Evolutionary conservation across 2,888 invertebrate species (phyloP).

Genomic region (Diplolepis rosae): DNA sequence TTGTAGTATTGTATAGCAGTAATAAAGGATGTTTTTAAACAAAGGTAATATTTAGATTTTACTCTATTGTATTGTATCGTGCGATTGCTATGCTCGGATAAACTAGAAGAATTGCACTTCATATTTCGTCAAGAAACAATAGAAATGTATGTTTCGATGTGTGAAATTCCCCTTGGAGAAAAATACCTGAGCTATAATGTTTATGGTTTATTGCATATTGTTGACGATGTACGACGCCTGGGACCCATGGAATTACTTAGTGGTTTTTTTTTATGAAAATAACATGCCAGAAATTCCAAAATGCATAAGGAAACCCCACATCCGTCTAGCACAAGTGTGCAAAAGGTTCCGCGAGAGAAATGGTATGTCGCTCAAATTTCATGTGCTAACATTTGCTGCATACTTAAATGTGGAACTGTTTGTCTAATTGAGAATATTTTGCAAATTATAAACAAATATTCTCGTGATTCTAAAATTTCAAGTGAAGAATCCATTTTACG

Average conservation of each 20-base stretch:
- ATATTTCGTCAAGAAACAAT: background rate
- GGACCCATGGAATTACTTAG: slow-evolving; percentile 14
- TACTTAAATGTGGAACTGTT: background rate
- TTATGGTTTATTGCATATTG: slow-evolving; percentile 12
- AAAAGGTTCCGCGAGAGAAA: slow-evolving; percentile 8
- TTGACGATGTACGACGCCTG: background rate
- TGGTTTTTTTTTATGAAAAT: slow-evolving; percentile 10
- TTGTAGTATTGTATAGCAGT: background rate
- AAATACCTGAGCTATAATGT: slow-evolving; percentile 7
- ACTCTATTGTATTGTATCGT: background rate
- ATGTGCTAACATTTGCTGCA: background rate
- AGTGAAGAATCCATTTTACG: slow-evolving; percentile 1
- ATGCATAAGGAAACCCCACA: slow-evolving; percentile 3
- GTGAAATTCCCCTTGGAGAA: background rate
- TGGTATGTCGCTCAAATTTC: background rate
- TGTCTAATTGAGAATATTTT: background rate
- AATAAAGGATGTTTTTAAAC: background rate
- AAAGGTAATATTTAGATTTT: background rate
- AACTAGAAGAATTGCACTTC: background rate
- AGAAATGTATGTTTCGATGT: background rate
- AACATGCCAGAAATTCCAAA: slow-evolving; percentile 20
- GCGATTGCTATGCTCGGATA: background rate
- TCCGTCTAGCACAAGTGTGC: background rate
- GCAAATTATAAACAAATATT: background rate
- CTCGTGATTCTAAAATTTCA: background rate